Evolutionary conservation across 2,797 vertebrate species (phyloP).

Genomic region (Lemur catta): DNA sequence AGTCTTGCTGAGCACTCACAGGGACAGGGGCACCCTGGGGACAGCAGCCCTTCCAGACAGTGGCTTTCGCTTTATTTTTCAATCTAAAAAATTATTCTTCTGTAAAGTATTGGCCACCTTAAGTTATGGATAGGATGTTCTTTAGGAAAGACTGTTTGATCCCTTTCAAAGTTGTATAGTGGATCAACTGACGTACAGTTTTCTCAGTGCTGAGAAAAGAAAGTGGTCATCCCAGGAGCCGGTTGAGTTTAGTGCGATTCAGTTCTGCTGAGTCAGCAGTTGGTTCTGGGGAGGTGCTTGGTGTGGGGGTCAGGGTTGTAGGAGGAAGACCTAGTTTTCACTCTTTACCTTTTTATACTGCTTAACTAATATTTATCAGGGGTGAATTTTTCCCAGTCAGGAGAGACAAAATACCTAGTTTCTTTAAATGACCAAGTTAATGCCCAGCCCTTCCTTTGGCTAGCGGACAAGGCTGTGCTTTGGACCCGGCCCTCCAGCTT

Average conservation of each 20-base stretch:
- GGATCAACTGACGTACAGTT: not conserved
- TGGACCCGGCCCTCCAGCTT: not conserved
- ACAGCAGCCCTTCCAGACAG: not conserved
- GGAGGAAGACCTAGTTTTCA: not conserved
- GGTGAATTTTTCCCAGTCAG: not conserved
- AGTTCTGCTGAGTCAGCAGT: not conserved
- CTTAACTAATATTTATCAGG: not conserved
- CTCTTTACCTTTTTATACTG: not conserved
- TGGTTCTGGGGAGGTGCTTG: not conserved
- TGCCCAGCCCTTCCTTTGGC: not conserved
- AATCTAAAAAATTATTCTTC: not conserved
- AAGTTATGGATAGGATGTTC: not conserved
- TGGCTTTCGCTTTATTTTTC: not conserved
- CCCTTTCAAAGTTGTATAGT: not conserved
- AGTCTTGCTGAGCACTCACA: not conserved
- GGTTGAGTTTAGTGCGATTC: too few relatives aligned
- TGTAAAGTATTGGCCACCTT: not conserved
- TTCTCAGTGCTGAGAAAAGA: not conserved
- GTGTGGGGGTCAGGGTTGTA: not conserved
- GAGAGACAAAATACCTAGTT: not conserved
- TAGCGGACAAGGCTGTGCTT: not conserved
- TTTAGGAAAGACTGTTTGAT: not conserved
- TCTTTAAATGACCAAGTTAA: not conserved
- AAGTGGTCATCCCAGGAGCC: accelerated
- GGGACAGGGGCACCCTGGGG: not conserved